Base-by-base conservation (phyloP, 2,888 invertebrate species). In the Trichopria drosophilae region DNA sequence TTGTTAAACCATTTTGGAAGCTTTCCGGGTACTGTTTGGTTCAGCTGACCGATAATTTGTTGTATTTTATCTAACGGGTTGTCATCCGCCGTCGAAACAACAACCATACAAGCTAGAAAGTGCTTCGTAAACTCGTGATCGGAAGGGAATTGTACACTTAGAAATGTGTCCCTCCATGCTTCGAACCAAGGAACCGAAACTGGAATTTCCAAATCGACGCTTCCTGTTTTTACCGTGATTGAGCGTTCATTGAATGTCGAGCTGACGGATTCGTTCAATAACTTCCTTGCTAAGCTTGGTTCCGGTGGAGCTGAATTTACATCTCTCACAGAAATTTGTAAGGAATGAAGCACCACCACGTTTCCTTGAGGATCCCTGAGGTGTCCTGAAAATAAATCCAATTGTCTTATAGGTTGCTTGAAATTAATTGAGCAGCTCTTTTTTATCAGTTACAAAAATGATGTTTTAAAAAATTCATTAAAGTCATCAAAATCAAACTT, bases 81-180 rank as follows among this genome's bases (percentile, higher is more conserved):
- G 1, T 84, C 82, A 73, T 90, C 90, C 23, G 80, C 77, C 23
- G 87, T 84, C 16, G 87, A 85, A 15, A 85, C 81, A 10, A 89
- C 86, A 64, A 92, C 81, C 66, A 92, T 82, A 72, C 93, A 93
- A 10, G 88, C 88, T 43, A 93, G 72, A 68, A 89, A 88, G 75
- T 93, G 93, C 68, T 90, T 90, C 0, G 94, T 89, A 70, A 94
- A 98, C 77, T 99, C 99, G 79, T 98, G 97, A 70, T 98, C 97
- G 4, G 90, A 88, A 13, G 91, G 90, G 72, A 88, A 90, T 71
- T 92, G 87, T 52, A 93, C 86, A 68, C 88, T 85, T 34, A 94
- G 79, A 76, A 96, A 96, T 20, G 88, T 88, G 64, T 94, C 93
- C 65, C 95, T 82, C 92, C 95, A 98, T 7, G 88, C 84, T 75